These are phyloP conservation scores for Operophtera brumata DNA, from an alignment of 2,888 invertebrate species.

Conservation along the genomic window DNA sequence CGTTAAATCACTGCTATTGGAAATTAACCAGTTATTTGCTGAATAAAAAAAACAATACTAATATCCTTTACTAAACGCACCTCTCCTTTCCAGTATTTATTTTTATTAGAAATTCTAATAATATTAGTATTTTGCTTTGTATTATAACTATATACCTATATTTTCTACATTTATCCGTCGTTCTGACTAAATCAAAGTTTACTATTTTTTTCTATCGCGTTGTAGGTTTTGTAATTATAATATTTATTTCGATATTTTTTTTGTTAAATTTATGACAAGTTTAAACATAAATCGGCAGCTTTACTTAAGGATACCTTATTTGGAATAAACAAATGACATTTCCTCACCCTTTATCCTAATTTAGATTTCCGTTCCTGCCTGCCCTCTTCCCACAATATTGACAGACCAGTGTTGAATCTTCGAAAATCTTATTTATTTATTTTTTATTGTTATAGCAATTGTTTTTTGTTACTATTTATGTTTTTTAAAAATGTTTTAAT, in stretches of 20 bases:
- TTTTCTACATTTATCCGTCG: constrained; percentile 37
- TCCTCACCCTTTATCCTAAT: constrained; percentile 30
- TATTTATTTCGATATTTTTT: constrained; percentile 60
- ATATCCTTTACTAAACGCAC: constrained; percentile 51
- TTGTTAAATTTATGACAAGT: constrained; percentile 69
- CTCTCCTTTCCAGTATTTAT: constrained; percentile 69
- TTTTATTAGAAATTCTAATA: constrained; percentile 67
- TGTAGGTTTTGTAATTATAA: constrained; percentile 63
- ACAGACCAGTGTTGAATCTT: constrained; percentile 80
- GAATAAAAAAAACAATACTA: constrained; percentile 44
- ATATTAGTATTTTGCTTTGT: constrained; percentile 69
- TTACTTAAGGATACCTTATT: constrained; percentile 74
- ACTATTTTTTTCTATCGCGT: constrained; percentile 36
- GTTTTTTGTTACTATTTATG: constrained; percentile 76
- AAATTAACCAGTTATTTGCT: constrained; percentile 15
- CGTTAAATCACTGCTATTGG: constrained; percentile 19
- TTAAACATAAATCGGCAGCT: constrained; percentile 72
- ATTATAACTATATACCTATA: constrained; percentile 65
- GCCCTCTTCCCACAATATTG: constrained; percentile 70
- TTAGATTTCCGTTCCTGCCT: constrained; percentile 36
- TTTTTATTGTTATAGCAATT: constrained; percentile 71
- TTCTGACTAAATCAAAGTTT: constrained; percentile 37
- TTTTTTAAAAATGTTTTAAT: constrained; percentile 71
- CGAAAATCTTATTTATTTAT: constrained; percentile 69
- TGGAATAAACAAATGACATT: constrained; percentile 78